Base-by-base conservation (phyloP, 2,797 vertebrate genomes). In the Monodelphis domestica region DNA sequence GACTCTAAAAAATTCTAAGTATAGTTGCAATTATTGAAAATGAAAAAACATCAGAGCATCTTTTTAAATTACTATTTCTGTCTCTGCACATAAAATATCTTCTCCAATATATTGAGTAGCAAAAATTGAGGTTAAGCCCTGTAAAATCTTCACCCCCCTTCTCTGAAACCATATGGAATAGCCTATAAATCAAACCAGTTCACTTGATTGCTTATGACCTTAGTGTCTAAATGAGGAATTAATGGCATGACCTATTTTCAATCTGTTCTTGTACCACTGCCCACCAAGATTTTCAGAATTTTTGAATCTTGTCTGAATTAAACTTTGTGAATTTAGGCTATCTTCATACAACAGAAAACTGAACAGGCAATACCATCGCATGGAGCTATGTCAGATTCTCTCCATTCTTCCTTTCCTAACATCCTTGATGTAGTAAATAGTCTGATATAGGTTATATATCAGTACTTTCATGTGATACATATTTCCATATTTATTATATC, bases 131-230 rank as follows among this genome's bases (percentile, higher is more conserved):
- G 55, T 89, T 91, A 88, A 17, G 92, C 12, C 91, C 7, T 70
- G 51, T 12, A 54, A 50, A 88, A 54, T 89, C 11, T 45, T 94
- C 87, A 89, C 21, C 6, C 14, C 89, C 91, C 30, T 89, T 91
- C 54, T 91, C 54, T 89, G 52, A 92, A 94, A 96, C 92, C 29
- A 88, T 4, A 26, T 9, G 51, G 59, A 92, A 45, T 21, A 93
- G 17, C 5, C 56, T 38, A 52, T 0, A 56, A 53, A 29, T 93
- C 94, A 92, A 91, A 14, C 50, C 11, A 57, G 57, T 54, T 52
- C 38, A 70, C 57, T 78, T 91, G 84, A 88, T 87, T 95, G 55
- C 53, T 93, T 59, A 53, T 84, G 50, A 51, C 89, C 52, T 88
- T 93, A 26, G 4, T 91, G 12, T 92, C 26, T 88, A 90, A 93